These are phyloP conservation scores for Macroglossus sobrinus DNA, from an alignment of 2,113 vertebrate genomes.

Conservation along the genomic window DNA sequence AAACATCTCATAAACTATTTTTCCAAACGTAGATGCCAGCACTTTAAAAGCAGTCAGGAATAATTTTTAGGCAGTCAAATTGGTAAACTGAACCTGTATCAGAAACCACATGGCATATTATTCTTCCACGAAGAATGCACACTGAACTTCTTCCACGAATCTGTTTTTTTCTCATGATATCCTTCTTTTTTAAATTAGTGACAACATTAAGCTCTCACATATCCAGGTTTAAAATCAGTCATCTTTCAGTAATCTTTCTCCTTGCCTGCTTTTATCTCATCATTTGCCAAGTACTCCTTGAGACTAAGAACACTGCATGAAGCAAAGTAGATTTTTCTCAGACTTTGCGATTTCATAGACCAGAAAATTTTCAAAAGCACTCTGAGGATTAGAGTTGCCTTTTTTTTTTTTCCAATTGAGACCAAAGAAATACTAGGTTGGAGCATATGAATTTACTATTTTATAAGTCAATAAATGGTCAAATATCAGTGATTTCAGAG, in stretches of 20 bases:
- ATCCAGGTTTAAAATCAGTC: not conserved
- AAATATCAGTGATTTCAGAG: not conserved
- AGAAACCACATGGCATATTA: not conserved
- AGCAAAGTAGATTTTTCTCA: not conserved
- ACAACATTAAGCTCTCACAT: not conserved
- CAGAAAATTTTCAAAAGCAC: not conserved
- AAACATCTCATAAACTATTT: not conserved
- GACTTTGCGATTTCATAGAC: not conserved
- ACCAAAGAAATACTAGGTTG: not conserved
- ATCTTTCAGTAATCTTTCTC: not conserved
- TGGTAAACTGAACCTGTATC: not conserved
- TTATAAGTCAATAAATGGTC: not conserved
- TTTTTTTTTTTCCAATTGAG: not conserved
- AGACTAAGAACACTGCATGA: not conserved
- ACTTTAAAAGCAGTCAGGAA: slow-evolving; percentile 6
- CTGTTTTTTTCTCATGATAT: not conserved
- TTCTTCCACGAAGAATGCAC: not conserved
- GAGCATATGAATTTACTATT: not conserved
- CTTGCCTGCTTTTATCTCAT: not conserved
- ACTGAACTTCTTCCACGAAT: not conserved
- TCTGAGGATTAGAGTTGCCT: not conserved
- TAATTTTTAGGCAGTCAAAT: not conserved
- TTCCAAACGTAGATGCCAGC: not conserved
- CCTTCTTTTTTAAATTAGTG: not conserved
- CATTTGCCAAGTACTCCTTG: not conserved